Conservation (phyloP, 2,888 invertebrate genomes). For the Parnassius glacialis region DNA sequence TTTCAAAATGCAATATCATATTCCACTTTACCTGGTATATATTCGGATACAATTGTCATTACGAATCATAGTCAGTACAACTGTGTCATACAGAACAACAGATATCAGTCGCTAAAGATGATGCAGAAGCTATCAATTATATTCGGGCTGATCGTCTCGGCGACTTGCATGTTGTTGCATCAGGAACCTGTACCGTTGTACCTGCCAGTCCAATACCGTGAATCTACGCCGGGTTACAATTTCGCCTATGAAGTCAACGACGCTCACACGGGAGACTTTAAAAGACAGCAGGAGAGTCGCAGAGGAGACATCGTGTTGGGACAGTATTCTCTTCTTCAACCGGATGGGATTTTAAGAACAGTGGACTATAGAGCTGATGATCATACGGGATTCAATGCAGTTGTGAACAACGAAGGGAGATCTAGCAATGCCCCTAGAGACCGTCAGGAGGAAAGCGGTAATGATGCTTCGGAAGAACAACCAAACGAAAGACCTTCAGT, state of each 20-base stretch:
- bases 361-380: constrained; percentile 81
- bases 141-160: constrained; percentile 50
- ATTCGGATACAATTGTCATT: background rate
- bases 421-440: background rate
- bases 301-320: constrained; percentile 76
- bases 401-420: constrained; percentile 58
- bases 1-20: constrained; percentile 8
- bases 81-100: background rate
- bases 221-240: constrained; percentile 55
- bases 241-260: constrained; percentile 80
- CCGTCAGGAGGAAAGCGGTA: constrained; percentile 3
- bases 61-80: background rate
- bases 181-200: constrained; percentile 41
- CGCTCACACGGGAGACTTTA: constrained; percentile 75
- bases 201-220: constrained; percentile 29
- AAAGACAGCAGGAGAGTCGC: constrained; percentile 76
- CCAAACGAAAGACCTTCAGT: background rate
- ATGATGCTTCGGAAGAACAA: constrained; percentile 1
- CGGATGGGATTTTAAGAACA: constrained; percentile 77
- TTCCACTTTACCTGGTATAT: constrained; percentile 2
- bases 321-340: constrained; percentile 76
- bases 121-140: constrained; percentile 28
- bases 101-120: constrained; percentile 8
- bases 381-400: constrained; percentile 76
- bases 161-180: constrained; percentile 58